These are phyloP conservation scores for Epistrophe grossulariae DNA, from an alignment of 2,888 invertebrate genomes.

Conservation along the genomic window DNA sequence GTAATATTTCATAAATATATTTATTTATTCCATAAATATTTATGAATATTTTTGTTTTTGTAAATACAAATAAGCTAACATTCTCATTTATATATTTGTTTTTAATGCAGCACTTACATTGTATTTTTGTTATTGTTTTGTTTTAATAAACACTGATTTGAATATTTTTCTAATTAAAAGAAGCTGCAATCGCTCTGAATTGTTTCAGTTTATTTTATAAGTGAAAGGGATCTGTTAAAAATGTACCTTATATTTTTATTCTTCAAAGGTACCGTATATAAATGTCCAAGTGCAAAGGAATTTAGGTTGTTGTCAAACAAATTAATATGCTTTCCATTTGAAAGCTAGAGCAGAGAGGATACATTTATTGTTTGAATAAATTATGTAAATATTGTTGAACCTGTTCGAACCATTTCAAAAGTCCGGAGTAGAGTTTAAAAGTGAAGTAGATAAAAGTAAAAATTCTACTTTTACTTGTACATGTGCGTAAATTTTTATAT, in stretches of 20 bases:
- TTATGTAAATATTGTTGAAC: neutral
- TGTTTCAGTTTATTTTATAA: neutral
- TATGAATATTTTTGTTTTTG: slow-evolving; percentile 34
- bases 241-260: slow-evolving; percentile 6
- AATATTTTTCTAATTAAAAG: slow-evolving; percentile 33
- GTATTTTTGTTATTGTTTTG: slow-evolving; percentile 8
- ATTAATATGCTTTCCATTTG: slow-evolving; percentile 1
- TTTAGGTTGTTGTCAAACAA: neutral
- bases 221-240: slow-evolving; percentile 2
- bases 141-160: slow-evolving; percentile 18
- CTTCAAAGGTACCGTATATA: slow-evolving; percentile 39
- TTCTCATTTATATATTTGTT: slow-evolving; percentile 28
- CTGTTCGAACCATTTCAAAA: neutral
- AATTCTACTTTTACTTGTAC: slow-evolving; percentile 28
- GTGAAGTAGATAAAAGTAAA: slow-evolving; percentile 33
- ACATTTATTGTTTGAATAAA: neutral
- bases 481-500: slow-evolving; percentile 51
- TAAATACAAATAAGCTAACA: slow-evolving; percentile 66
- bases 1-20: slow-evolving; percentile 49
- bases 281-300: slow-evolving; percentile 4
- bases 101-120: neutral
- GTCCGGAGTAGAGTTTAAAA: slow-evolving; percentile 30
- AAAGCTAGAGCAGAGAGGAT: neutral
- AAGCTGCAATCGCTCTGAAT: neutral
- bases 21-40: slow-evolving; percentile 24